Base-by-base conservation (phyloP, 2,113 vertebrate species). In the Hippopotamus amphibius region DNA sequence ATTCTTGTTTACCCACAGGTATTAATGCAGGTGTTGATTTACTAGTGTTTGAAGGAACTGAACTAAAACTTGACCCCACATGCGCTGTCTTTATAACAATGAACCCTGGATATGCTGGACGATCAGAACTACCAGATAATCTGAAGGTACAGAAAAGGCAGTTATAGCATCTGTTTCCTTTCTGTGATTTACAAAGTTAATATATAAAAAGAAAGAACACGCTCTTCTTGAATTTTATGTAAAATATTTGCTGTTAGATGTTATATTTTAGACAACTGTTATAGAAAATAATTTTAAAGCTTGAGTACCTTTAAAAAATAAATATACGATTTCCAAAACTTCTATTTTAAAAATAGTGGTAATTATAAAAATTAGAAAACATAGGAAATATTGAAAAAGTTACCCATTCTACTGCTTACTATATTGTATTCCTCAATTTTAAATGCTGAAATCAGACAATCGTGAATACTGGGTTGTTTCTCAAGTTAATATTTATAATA, bases 81-180 rank as follows among this genome's bases (percentile, higher is more conserved):
- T 99, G 99, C 82, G 99, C 99, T 26, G 99, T 99, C 66, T 99
- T 99, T 93, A 99, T 99, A 93, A 99, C 99, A 2, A 99, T 99
- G 99, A 99, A 99, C 96, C 99, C 99, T 33, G 99, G 99, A 22
- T 99, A 99, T 66, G 99, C 99, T 5, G 99, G 99, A 2, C 99
- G 99, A 22, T 99, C 99, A 43, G 99, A 99, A 93, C 99, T 99
- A 41, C 99, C 99, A 11, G 99, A 99, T 96, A 99, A 99, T 95
- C 99, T 99, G 43, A 99, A 99, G 99, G 99, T 99, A 98, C 15
- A 85, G n/a, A 71, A 55, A 6, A 13, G 13, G 2, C 63, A n/a
- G 10, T 57, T 43, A 10, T 30, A 17, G 61, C 14, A 81, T 48
- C 77, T 22, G 1, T 59, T 69, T 90, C 76, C n/a, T 77, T 77